Evolutionary conservation across 2,113 vertebrate species (phyloP).

Genomic region (Larimichthys polyactis): DNA sequence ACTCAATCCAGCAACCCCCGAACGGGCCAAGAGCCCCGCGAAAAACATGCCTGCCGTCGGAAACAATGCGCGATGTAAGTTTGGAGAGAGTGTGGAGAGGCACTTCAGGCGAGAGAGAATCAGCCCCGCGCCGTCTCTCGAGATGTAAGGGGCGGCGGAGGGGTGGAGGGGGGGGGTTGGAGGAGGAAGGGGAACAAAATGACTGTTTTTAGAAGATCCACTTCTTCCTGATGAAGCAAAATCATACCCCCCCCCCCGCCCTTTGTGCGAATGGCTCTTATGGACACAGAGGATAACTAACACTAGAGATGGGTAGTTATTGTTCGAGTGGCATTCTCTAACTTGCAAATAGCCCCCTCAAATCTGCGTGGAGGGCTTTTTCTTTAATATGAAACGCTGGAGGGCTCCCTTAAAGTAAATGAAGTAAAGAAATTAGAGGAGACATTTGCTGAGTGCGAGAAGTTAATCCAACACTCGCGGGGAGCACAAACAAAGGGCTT

Average conservation of each 20-base stretch:
- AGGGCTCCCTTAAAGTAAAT: slow-evolving; percentile 57
- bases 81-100: slow-evolving; percentile 73
- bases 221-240: slow-evolving; percentile 77
- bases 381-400: slow-evolving; percentile 44
- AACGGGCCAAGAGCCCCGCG: slow-evolving; percentile 63
- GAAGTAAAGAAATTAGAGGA: slow-evolving; percentile 34
- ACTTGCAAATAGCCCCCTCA: slow-evolving; percentile 66
- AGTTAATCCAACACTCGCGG: slow-evolving; percentile 50
- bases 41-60: slow-evolving; percentile 48
- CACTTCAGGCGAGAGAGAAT: slow-evolving; percentile 64
- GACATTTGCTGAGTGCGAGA: slow-evolving; percentile 23
- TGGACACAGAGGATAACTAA: slow-evolving; percentile 66
- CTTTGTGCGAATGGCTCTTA: slow-evolving; percentile 57
- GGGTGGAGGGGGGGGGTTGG: slow-evolving; percentile 45
- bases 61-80: slow-evolving; percentile 76
- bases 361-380: slow-evolving; percentile 58
- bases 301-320: slow-evolving; percentile 66
- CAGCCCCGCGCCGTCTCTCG: slow-evolving; percentile 55
- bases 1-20: slow-evolving; percentile 60
- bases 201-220: slow-evolving; percentile 79
- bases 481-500: slow-evolving; percentile 16
- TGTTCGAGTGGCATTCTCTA: slow-evolving; percentile 69
- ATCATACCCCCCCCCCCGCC: slow-evolving; percentile 19
- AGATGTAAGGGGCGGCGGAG: slow-evolving; percentile 39
- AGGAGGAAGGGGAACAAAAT: slow-evolving; percentile 44